Conservation (phyloP, 1,140 invertebrate genomes). For the Bombus terrestris region DNA sequence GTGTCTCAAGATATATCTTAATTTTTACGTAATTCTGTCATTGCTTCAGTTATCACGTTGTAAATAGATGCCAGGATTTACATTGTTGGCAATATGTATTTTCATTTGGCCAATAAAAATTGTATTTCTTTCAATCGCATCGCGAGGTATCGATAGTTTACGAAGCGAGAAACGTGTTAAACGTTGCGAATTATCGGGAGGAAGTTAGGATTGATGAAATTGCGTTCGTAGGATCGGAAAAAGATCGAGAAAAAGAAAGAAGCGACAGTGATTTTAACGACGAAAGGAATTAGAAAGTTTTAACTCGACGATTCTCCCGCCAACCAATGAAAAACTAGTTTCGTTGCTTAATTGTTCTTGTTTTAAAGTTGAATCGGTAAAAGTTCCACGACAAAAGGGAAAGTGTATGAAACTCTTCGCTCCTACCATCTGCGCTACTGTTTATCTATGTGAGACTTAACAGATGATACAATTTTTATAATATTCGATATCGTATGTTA, state of each 20-base stretch:
- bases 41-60: no score
- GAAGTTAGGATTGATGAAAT: neutral
- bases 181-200: neutral
- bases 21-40: no score
- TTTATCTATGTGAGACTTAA: neutral
- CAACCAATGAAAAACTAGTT: slow-evolving; percentile 8
- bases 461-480: neutral
- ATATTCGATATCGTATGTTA: neutral
- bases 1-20: no score
- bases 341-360: neutral
- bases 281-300: slow-evolving; percentile 1
- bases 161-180: neutral
- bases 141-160: no score
- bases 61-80: no score
- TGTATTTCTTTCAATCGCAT: neutral
- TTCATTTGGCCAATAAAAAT: neutral
- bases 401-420: neutral
- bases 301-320: neutral
- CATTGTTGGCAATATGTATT: neutral
- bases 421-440: neutral
- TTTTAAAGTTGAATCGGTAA: neutral
- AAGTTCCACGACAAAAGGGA: neutral
- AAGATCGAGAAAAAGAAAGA: neutral
- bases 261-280: neutral
- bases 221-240: neutral